Conservation (phyloP, 2,888 invertebrate species). For the Phortica magna region DNA sequence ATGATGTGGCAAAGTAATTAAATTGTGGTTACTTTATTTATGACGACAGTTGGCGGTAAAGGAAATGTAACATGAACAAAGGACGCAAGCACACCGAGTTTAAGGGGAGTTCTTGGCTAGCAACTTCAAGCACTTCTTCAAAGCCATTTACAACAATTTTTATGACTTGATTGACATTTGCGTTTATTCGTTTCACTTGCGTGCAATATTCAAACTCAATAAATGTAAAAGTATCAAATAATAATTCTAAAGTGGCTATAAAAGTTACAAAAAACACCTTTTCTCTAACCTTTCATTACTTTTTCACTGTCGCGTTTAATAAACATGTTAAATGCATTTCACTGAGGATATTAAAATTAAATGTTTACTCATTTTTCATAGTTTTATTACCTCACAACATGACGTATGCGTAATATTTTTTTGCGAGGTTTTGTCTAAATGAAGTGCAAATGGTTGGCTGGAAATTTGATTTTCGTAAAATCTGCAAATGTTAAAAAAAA, state of each 20-base stretch:
- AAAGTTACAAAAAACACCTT: background rate
- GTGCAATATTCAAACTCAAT: background rate
- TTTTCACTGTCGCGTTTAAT: background rate
- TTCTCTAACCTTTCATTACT: background rate
- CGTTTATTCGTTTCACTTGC: background rate
- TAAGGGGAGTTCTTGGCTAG: background rate
- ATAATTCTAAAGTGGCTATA: constrained; percentile 7
- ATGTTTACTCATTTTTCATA: background rate
- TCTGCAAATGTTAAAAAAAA: background rate
- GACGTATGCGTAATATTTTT: background rate
- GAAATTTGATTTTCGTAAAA: background rate
- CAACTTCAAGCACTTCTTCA: background rate
- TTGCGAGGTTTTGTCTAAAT: background rate
- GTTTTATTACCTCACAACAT: background rate
- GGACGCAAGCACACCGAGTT: background rate
- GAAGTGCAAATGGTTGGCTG: background rate
- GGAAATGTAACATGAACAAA: background rate
- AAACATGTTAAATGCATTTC: background rate
- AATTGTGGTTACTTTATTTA: background rate
- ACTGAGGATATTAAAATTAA: background rate
- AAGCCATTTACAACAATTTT: background rate
- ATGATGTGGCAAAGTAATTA: background rate
- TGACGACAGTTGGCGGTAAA: background rate
- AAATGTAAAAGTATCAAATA: background rate
- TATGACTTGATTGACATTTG: constrained; percentile 8